These are phyloP conservation scores for Platyrinchus mystaceus DNA, from an alignment of 2,797 vertebrate genomes.

Conservation along the genomic window DNA sequence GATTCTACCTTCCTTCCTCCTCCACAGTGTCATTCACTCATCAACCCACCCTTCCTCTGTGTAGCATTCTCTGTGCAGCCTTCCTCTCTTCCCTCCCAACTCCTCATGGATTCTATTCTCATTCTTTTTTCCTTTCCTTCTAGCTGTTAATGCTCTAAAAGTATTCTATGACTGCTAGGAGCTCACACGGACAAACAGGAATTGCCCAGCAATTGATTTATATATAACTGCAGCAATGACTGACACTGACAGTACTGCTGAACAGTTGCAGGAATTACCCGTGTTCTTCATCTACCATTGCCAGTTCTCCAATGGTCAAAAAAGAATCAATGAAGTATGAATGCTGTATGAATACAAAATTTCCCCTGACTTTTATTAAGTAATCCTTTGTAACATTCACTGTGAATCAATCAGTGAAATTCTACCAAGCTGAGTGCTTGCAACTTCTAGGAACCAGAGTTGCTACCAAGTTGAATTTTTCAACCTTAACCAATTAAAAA, in stretches of 20 bases:
- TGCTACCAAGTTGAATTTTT: neutral
- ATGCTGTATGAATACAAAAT: neutral
- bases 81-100: neutral
- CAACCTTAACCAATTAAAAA: neutral
- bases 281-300: neutral
- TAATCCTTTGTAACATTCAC: neutral
- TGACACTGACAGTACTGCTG: neutral
- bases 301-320: neutral
- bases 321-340: neutral
- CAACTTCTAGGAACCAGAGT: neutral
- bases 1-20: neutral
- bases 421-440: neutral
- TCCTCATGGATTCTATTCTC: neutral
- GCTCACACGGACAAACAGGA: neutral
- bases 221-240: neutral
- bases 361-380: neutral
- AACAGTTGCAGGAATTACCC: neutral
- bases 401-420: neutral
- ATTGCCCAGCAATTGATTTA: neutral
- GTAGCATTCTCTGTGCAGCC: neutral
- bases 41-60: neutral
- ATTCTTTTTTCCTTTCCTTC: neutral
- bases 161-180: neutral
- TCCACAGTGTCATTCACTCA: fast-evolving
- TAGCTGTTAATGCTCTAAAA: neutral